A percentile compares a stretch with the other conserved stretches of the same genome.
These are phyloP conservation scores for Drosophila nasuta DNA, from an alignment of 1,140 invertebrate genomes.

Conservation along the genomic window DNA sequence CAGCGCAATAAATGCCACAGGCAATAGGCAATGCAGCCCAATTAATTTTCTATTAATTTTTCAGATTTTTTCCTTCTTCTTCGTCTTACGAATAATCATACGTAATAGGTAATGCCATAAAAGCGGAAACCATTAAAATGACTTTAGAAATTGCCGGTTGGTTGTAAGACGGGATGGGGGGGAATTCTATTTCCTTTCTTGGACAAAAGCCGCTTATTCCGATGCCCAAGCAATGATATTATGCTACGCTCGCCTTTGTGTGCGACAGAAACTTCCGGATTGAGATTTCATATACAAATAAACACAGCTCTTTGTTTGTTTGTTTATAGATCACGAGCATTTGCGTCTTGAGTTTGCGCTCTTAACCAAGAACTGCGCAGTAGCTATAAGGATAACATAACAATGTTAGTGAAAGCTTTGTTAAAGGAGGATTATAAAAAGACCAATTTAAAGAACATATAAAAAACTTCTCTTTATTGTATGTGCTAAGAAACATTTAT, in stretches of 20 bases:
- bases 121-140: constrained; percentile 81
- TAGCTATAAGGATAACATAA: neutral
- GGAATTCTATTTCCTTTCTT: constrained; percentile 78
- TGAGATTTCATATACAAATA: constrained; percentile 33
- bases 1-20: constrained; percentile 71
- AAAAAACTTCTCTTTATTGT: too few species aligned
- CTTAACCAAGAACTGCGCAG: neutral
- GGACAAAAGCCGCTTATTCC: constrained; percentile 71
- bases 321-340: constrained; percentile 4
- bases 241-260: constrained; percentile 59
- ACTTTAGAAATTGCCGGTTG: constrained; percentile 49
- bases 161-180: constrained; percentile 1
- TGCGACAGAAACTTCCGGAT: constrained; percentile 73
- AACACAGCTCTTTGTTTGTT: neutral
- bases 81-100: constrained; percentile 50
- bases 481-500: too few species aligned
- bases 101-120: constrained; percentile 59
- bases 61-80: constrained; percentile 14
- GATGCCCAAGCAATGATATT: constrained; percentile 13
- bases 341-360: neutral
- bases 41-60: constrained; percentile 81
- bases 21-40: constrained; percentile 50
- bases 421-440: too few species aligned
- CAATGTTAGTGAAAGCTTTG: too few species aligned
- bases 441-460: too few species aligned